A percentile compares a stretch with the other conserved stretches of the same genome.
phyloP scores from a whole-genome alignment of 1,140 invertebrate species.

The Drosophila jambulina region DNA sequence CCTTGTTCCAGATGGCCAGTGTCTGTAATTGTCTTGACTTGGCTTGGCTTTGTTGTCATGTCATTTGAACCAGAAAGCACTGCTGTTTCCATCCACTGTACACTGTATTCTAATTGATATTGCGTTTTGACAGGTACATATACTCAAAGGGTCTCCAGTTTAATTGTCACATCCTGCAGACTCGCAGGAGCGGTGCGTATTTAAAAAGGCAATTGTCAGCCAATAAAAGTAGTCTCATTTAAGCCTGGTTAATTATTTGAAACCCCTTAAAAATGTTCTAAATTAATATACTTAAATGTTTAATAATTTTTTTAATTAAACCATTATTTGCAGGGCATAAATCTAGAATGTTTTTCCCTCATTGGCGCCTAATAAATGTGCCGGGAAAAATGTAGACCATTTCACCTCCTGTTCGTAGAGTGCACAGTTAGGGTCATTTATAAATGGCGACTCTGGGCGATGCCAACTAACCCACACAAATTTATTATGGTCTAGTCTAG shows the following conservation, averaged over 20 bases:
- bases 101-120: constrained; percentile 42
- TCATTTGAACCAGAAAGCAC: constrained; percentile 3
- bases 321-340: neutral
- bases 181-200: neutral
- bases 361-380: neutral
- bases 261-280: neutral
- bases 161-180: neutral
- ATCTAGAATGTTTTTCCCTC: neutral
- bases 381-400: neutral
- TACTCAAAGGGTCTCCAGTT: neutral
- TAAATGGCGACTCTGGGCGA: constrained; percentile 32
- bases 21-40: constrained; percentile 40
- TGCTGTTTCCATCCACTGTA: neutral
- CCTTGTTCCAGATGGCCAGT: constrained; percentile 15
- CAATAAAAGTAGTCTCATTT: neutral
- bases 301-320: neutral
- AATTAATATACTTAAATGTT: neutral
- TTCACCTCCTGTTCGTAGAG: constrained; percentile 13
- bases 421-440: constrained; percentile 56
- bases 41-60: constrained; percentile 31
- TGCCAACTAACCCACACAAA: constrained; percentile 59
- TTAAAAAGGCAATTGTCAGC: neutral
- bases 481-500: constrained; percentile 58
- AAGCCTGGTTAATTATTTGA: too few species aligned
- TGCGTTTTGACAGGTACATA: constrained; percentile 37